Base-by-base conservation (phyloP, 2,797 vertebrate species). In the Spatula clypeata region DNA sequence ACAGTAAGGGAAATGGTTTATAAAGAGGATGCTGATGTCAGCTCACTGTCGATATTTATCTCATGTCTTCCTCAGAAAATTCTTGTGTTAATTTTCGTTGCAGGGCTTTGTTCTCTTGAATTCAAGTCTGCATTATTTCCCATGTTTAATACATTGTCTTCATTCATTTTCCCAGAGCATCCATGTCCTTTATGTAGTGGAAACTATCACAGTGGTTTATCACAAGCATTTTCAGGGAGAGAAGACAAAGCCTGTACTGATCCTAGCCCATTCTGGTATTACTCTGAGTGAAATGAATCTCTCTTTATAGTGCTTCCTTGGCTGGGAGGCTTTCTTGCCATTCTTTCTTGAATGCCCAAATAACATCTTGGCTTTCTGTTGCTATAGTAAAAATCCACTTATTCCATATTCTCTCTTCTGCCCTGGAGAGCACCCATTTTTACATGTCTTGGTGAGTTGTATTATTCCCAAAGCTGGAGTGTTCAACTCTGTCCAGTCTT, bases 61-160 rank as follows among this genome's bases (percentile, higher is more conserved):
- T 80, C 18, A 80, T 84, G 86, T 77, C 66, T 84, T 71, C 72
- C 71, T 92, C 70, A 88, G 81, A 80, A 91, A 77, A 72, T 47
- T 77, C 29, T 85, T 27, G 10, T 29, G 32, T 47, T 93, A 85
- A 91, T 88, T 96, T 92, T 77, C 70, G 62, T 62, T 77, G 26
- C 53, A 32, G 53, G 20, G 17, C 60, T 93, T 93, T 70, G 23
- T 86, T 92, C 2, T 2, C 36, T 34, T 24, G 57, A 83, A 51
- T 79, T 91, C 20, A 42, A 31, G 40, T 67, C 44, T 5, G 21
- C 36, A 82, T 76, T 79, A 32, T 86, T 95, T 85, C 34, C 27
- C 3, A 4, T 92, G 32, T 47, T 57, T 57, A 53, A 58, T 17
- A 36, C 1, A 0, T 44, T 90, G 1, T 38, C 29, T 90, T 65